These are phyloP conservation scores for Eupithecia subfuscata DNA, from an alignment of 2,888 invertebrate genomes.

Conservation along the genomic window DNA sequence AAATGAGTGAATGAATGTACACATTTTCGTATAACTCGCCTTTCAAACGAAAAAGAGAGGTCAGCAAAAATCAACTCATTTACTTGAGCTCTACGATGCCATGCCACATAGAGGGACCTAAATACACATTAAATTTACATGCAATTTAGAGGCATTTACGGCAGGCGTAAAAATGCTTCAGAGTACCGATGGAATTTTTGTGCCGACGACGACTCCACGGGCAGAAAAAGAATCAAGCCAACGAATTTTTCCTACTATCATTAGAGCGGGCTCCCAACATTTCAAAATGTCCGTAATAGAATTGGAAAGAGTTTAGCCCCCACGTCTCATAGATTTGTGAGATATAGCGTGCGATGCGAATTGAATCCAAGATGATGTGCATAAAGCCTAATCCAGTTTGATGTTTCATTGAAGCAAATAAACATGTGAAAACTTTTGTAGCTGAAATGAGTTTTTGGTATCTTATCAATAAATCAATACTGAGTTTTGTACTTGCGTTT, in stretches of 20 bases:
- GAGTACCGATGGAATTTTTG: background rate
- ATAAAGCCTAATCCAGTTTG: slow-evolving; percentile 11
- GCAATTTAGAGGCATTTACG: background rate
- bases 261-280: background rate
- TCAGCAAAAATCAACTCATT: no score
- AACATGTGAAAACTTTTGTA: background rate
- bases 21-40: background rate
- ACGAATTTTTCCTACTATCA: background rate
- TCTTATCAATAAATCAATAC: slow-evolving; percentile 4
- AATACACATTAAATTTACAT: background rate
- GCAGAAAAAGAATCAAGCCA: background rate
- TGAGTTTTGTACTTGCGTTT: background rate
- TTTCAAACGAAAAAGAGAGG: background rate
- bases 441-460: background rate
- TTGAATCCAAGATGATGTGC: slow-evolving; percentile 20
- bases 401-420: slow-evolving; percentile 13
- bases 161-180: background rate
- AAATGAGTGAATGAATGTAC: no score
- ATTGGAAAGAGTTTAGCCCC: slow-evolving; percentile 26
- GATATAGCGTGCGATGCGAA: slow-evolving; percentile 14
- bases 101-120: background rate
- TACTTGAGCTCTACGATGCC: background rate
- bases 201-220: background rate
- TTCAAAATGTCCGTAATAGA: slow-evolving; percentile 13
- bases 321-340: slow-evolving; percentile 31